Percentiles rank a stretch among this genome's conserved stretches.
These are phyloP conservation scores for Dicycla oo DNA, from an alignment of 2,888 invertebrate species.

Conservation along the genomic window DNA sequence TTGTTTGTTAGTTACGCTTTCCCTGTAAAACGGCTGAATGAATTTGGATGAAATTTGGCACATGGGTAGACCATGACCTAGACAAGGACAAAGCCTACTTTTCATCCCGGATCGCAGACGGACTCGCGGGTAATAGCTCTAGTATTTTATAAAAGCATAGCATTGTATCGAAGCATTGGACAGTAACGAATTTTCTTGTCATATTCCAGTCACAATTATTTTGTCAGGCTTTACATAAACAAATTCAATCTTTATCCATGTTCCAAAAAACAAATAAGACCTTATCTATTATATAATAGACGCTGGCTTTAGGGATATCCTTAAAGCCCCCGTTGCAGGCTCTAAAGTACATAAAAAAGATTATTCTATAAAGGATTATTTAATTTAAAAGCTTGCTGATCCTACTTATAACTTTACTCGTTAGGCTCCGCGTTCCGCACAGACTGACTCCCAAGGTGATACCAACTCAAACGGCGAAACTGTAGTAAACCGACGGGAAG, in stretches of 20 bases:
- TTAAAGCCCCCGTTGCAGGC: conserved; percentile 17
- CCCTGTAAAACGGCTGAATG: no score
- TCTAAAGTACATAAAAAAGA: conserved; percentile 58
- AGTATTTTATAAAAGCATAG: no score
- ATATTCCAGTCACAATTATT: background rate
- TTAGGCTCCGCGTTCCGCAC: conserved; percentile 61
- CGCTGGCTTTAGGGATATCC: no score
- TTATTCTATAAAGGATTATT: conserved; percentile 62
- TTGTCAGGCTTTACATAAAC: background rate
- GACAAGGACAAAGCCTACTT: no score
- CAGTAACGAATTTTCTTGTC: background rate
- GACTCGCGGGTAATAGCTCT: no score
- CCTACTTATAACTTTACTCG: conserved; percentile 70
- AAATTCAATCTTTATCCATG: conserved; percentile 52
- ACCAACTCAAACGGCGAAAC: conserved; percentile 54
- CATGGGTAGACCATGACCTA: no score
- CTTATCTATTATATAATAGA: conserved; percentile 34
- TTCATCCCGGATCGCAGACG: no score
- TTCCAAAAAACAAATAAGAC: conserved; percentile 34
- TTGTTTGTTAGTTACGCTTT: no score
- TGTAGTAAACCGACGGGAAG: conserved; percentile 45
- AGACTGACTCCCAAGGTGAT: conserved; percentile 66
- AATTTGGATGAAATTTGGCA: no score
- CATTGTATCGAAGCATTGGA: no score
- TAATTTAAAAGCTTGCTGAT: conserved; percentile 63